Base-by-base conservation (phyloP, 1,140 invertebrate species). In the Apocrypta bakeri region DNA sequence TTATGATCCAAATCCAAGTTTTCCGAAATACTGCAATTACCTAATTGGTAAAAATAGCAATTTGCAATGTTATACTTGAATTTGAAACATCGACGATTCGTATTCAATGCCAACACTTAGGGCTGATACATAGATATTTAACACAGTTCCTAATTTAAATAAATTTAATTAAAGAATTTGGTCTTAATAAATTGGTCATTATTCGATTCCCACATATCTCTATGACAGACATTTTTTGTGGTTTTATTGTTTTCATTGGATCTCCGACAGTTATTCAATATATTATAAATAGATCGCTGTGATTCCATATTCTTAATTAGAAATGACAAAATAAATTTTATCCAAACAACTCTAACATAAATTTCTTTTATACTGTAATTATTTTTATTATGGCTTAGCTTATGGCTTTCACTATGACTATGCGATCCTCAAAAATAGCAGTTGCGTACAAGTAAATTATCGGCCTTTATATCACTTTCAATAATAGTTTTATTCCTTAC, bases 371-470 rank as follows among this genome's bases (percentile, higher is more conserved):
- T 56, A 76, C 14, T 21, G 29, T 61, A 63, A 63, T 76, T 63
- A 31, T 76, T 61, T 11, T 73, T 64, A 11, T 69, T 63, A n/a
- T 63, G 48, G 8, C 69, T 81, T 1, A 81, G 56, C n/a, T n/a
- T n/a, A n/a, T 0, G 17, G 2, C n/a, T n/a, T 29, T 74, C 69
- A 31, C 48, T 73, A 6, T n/a, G 48, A 24, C 69, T 81, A 7
- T 37, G 31, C 4, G 29, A 72, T 21, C 48, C 71, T 14, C 21
- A 24, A 40, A 17, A 73, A 17, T 69, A 63, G 21, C 64, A 73
- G 14, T 29, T 40, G n/a, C n/a, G 25, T 81, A 81, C 61, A 81
- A 74, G 29, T 81, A 73, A 25, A 81, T n/a, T n/a, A n/a, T 48
- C 0, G 69, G 79, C 14, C 69, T 81, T 66, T 72, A n/a, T n/a